Evolutionary conservation across 2,797 vertebrate species (phyloP).

Genomic region (Nothura maculosa): DNA sequence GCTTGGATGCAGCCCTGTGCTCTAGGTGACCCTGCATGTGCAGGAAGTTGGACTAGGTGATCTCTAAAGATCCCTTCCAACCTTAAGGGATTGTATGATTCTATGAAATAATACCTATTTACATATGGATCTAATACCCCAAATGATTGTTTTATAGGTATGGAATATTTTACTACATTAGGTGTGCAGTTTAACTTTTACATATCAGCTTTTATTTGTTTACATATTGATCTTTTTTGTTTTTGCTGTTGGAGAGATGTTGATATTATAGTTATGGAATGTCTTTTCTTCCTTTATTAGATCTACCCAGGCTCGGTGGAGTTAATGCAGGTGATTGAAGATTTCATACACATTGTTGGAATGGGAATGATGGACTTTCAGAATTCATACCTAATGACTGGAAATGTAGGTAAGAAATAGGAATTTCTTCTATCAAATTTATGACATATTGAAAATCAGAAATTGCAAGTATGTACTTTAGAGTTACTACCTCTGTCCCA

Average conservation of each 20-base stretch:
- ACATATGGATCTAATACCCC: not conserved
- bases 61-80: too few species aligned
- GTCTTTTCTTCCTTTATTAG: slow-evolving; percentile 80
- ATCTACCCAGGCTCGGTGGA: slow-evolving; percentile 98
- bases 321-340: slow-evolving; percentile 99
- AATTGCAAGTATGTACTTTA: slow-evolving; percentile 67
- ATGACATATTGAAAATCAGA: slow-evolving; percentile 67
- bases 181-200: not conserved
- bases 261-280: not conserved
- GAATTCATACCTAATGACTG: slow-evolving; percentile 99
- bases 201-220: not conserved
- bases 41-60: too few species aligned
- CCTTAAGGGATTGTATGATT: too few species aligned
- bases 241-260: not conserved
- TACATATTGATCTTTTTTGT: not conserved
- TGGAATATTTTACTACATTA: not conserved
- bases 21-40: too few species aligned
- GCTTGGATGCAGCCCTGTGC: too few species aligned
- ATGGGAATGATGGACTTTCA: slow-evolving; percentile 99
- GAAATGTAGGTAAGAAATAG: slow-evolving; percentile 96
- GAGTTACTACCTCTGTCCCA: not conserved
- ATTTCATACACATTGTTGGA: slow-evolving; percentile 99
- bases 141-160: not conserved
- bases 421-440: slow-evolving; percentile 64
- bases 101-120: not conserved